phyloP scores from a whole-genome alignment of 1,140 invertebrate genomes.

The Colletes gigas region DNA sequence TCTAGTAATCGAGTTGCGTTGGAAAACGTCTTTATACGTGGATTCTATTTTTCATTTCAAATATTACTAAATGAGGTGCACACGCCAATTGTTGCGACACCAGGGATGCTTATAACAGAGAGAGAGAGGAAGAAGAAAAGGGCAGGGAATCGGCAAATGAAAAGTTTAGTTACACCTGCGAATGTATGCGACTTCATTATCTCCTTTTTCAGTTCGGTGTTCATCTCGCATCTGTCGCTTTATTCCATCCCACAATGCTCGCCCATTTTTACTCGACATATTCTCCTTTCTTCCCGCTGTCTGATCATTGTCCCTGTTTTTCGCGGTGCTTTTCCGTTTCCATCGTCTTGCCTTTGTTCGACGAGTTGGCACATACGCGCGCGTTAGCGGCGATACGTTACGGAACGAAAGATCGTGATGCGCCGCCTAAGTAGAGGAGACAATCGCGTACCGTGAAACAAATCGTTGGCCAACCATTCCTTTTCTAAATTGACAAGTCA shows the following conservation, averaged over 20 bases:
- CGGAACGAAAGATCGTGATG: background rate
- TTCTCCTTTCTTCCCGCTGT: background rate
- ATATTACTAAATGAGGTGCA: too few species aligned
- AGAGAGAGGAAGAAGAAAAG: background rate
- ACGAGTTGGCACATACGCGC: background rate
- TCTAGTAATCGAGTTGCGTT: too few species aligned
- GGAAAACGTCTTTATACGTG: too few species aligned
- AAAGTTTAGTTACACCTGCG: constrained; percentile 28
- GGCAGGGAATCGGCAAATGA: constrained; percentile 2
- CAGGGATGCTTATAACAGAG: background rate
- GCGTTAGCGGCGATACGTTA: background rate
- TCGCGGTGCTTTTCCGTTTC: background rate
- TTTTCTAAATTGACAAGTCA: too few species aligned
- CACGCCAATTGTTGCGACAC: background rate
- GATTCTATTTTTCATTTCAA: too few species aligned
- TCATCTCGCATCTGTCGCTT: constrained; percentile 6
- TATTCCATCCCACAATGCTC: background rate
- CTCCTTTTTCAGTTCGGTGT: constrained; percentile 1
- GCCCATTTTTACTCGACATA: background rate
- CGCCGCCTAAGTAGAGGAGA: background rate
- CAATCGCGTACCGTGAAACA: background rate
- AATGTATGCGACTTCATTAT: constrained; percentile 35
- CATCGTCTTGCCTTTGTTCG: background rate
- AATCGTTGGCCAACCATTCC: background rate
- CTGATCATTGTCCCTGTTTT: constrained; percentile 13